phyloP scores from a whole-genome alignment of 37 sponge, comb jelly and placozoan species.

The Crambe crambe region DNA sequence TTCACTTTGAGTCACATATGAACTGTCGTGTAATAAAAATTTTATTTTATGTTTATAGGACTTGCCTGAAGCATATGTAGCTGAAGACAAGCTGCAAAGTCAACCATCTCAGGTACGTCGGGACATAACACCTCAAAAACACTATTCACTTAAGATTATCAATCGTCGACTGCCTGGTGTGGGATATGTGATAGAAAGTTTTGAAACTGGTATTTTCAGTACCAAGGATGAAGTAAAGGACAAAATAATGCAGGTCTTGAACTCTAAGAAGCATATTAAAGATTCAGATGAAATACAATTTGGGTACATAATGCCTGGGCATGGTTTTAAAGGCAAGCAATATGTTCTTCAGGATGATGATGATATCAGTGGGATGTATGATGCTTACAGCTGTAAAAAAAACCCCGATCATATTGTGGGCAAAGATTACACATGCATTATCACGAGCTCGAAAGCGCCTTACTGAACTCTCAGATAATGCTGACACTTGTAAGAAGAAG shows the following conservation, averaged over 20 bases:
- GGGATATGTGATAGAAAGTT: neutral
- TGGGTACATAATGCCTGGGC: slow-evolving; percentile 39
- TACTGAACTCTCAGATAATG: neutral
- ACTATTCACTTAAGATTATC: slow-evolving; percentile 21
- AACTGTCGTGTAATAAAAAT: too few species aligned
- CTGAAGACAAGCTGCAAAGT: too few species aligned
- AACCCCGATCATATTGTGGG: slow-evolving; percentile 11
- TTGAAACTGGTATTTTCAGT: neutral
- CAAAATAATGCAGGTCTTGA: neutral
- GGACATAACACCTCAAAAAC: too few species aligned
- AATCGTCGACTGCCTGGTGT: neutral
- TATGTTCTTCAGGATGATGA: neutral
- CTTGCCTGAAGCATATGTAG: too few species aligned
- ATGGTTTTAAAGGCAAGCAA: slow-evolving; percentile 41
- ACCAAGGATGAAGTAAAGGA: neutral
- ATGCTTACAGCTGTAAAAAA: neutral
- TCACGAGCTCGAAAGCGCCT: slow-evolving; percentile 13
- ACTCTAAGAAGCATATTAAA: neutral
- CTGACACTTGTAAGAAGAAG: neutral
- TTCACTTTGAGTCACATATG: too few species aligned
- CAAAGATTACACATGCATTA: neutral
- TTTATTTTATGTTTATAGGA: too few species aligned
- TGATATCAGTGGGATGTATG: slow-evolving; percentile 20
- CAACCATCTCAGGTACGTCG: too few species aligned
- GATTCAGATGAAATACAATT: slow-evolving; percentile 1